Evolutionary conservation across 1,140 invertebrate genomes (phyloP), one percentile per base, ranked within the genome.

Genomic region (Nephila pilipes): DNA sequence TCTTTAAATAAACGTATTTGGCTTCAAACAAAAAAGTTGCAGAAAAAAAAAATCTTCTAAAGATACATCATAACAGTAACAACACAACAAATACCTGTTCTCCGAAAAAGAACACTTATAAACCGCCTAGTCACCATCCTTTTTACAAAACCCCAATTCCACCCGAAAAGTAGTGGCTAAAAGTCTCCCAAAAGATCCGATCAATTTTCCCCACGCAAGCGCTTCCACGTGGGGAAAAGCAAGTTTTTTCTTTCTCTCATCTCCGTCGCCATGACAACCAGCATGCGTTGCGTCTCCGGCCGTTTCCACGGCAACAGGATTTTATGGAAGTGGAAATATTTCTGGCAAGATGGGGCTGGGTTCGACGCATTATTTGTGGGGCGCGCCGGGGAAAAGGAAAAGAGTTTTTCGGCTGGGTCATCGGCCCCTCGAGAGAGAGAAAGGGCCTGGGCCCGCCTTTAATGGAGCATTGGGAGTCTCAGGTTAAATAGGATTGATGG

Each of bases 131-230:
- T n/a, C 63, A 65, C 25, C 63, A 65, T 65, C 63, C 25, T 29
- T 29, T 65, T 65, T 65, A 65, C 63, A 65, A 65, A 46, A 46
- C 46, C 46, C 46, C 46, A 46, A 75, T 55, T 38, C 38, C 54
- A 20, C 32, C 38, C 29, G 55, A 54, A 85, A 29, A 54, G 38
- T 38, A 81, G 79, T 81, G 54, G 55, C 58, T 85, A 36, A 85
- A 85, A 85, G 58, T 85, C 83, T 55, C 83, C 55, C 0, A 32
- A 2, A 55, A 85, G 83, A 85, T 57, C 29, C 57, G 85, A 87
- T 87, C 85, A 87, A 87, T 87, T 87, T 36, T 60, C 58, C 85
- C 85, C 65, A 87, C 85, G 65, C 65, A 60, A 29, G 32, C 58
- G 22, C 36, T 36, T 75, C 69, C 69, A 75, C 69, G 69, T 75